Percentiles rank a stretch among this genome's conserved stretches.
phyloP scores from a whole-genome alignment of 1,140 invertebrate species.

The Brachionus koreanus region DNA sequence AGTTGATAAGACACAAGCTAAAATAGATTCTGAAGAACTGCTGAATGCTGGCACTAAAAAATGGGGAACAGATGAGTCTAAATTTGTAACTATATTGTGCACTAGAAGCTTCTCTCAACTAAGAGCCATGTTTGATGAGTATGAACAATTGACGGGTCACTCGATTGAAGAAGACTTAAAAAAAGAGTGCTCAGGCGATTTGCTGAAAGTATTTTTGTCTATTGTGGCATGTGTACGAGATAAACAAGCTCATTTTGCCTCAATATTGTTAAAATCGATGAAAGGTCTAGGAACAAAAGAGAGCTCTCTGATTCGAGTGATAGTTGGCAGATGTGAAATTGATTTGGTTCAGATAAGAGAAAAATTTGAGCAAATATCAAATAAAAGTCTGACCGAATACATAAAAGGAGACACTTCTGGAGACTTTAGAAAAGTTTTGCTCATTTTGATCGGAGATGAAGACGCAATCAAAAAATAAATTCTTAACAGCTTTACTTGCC shows the following conservation, averaged over 20 bases:
- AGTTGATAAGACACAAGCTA: slow-evolving; percentile 38
- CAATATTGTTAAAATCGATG: slow-evolving; percentile 42
- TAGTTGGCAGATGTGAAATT: slow-evolving; percentile 45
- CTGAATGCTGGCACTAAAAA: slow-evolving; percentile 25
- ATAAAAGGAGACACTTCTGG: slow-evolving; percentile 55
- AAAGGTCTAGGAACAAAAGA: slow-evolving; percentile 42
- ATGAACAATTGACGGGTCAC: slow-evolving; percentile 44
- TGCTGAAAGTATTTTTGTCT: slow-evolving; percentile 12
- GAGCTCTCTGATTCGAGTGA: slow-evolving; percentile 9
- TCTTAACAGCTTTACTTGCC: background rate
- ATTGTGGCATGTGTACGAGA: slow-evolving; percentile 41
- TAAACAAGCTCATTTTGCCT: slow-evolving; percentile 42
- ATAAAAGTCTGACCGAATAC: background rate
- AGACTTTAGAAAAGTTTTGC: slow-evolving; percentile 52
- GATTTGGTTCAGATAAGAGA: slow-evolving; percentile 44
- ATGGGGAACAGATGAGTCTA: slow-evolving; percentile 43
- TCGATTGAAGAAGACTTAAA: slow-evolving; percentile 27
- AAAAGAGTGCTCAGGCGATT: slow-evolving; percentile 41
- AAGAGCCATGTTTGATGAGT: slow-evolving; percentile 29
- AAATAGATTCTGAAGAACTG: slow-evolving; percentile 13
- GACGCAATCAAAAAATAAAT: slow-evolving; percentile 31
- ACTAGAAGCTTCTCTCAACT: slow-evolving; percentile 22
- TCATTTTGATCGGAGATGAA: slow-evolving; percentile 50
- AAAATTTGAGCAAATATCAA: slow-evolving; percentile 32
- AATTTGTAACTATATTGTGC: slow-evolving; percentile 31